A percentile compares a stretch with the other conserved stretches of the same genome.
phyloP scores from a whole-genome alignment of 2,113 vertebrate genomes.

The Anseranas semipalmata region DNA sequence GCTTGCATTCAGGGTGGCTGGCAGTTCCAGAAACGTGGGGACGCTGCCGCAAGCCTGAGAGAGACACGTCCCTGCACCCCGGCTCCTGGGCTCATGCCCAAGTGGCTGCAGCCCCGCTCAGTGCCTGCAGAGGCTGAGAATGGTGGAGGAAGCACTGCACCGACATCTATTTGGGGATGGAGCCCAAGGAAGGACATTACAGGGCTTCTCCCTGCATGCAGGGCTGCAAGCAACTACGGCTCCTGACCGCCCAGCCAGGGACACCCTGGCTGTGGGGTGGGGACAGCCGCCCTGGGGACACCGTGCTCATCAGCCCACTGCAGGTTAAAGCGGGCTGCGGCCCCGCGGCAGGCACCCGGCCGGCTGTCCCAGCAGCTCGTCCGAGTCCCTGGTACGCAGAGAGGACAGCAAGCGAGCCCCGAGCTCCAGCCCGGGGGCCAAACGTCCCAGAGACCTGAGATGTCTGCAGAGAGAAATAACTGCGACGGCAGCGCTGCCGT shows the following conservation, averaged over 20 bases:
- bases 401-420: background rate
- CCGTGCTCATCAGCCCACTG: rapidly evolving
- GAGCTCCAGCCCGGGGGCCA: background rate
- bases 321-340: background rate
- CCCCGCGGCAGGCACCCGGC: rapidly evolving
- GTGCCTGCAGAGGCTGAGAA: background rate
- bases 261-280: rapidly evolving
- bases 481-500: background rate
- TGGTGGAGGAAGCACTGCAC: background rate
- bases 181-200: background rate
- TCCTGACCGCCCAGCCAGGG: background rate
- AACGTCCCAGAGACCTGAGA: background rate
- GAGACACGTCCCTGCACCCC: background rate
- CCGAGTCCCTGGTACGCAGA: rapidly evolving
- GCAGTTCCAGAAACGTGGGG: background rate
- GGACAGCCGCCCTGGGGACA: background rate
- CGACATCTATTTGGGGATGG: background rate
- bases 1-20: rapidly evolving
- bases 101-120: rapidly evolving
- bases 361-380: background rate
- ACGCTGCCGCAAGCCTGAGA: background rate
- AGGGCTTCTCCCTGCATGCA: background rate
- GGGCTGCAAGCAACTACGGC: rapidly evolving
- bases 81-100: background rate
- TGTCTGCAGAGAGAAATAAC: background rate